A percentile compares a stretch with the other conserved stretches of the same genome.
Conservation (phyloP, 2,888 invertebrate species). For the Petrolisthes cinctipes region DNA sequence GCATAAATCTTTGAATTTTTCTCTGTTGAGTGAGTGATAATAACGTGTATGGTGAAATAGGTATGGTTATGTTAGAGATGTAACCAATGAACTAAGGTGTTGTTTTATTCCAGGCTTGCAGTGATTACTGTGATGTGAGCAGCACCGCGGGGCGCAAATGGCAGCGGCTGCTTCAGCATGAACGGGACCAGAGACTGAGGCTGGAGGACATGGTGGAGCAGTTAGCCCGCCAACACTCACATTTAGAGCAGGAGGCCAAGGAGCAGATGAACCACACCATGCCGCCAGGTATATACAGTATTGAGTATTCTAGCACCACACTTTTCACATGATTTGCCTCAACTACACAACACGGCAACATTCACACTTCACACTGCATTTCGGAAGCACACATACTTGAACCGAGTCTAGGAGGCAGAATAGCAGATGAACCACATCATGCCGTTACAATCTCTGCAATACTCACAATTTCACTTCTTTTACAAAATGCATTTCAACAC, state of each 20-base stretch:
- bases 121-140: constrained; percentile 90
- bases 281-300: constrained; percentile 40
- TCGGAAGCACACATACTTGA: too few relatives aligned
- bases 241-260: constrained; percentile 89
- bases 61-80: background rate
- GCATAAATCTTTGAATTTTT: too few relatives aligned
- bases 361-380: too few relatives aligned
- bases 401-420: background rate
- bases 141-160: constrained; percentile 91
- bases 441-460: too few relatives aligned
- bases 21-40: background rate
- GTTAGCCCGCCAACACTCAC: constrained; percentile 95
- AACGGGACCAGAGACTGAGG: constrained; percentile 91
- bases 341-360: too few relatives aligned
- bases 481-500: too few relatives aligned
- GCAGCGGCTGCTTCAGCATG: constrained; percentile 92
- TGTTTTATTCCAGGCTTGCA: constrained; percentile 79
- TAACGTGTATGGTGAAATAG: background rate
- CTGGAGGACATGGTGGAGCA: constrained; percentile 97
- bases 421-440: background rate
- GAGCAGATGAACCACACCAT: constrained; percentile 66
- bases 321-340: background rate
- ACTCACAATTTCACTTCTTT: too few relatives aligned
- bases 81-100: background rate
- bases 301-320: background rate